Base-by-base conservation (phyloP, 2,888 invertebrate genomes). In the Erpobdella octoculata region DNA sequence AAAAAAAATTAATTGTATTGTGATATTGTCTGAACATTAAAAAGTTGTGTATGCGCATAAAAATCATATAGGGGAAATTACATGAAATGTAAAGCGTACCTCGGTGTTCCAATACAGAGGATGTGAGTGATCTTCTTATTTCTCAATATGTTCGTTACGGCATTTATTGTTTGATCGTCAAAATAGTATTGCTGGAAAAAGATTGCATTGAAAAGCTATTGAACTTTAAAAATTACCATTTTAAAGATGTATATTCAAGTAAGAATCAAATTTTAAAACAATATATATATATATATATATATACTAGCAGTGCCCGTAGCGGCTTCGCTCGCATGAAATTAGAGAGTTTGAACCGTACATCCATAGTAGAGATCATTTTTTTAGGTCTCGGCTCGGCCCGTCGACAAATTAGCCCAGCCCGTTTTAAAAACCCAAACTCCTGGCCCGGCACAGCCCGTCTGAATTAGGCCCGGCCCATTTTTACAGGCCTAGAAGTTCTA, bases 31-130 rank as follows among this genome's bases (percentile, higher is more conserved):
- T n/a, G 6, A 62, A 62, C 28, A 25, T 59, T 21, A 18, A 59
- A 59, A 28, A 2, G 28, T 31, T 5, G 33, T 62, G 62, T 35
- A 8, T 28, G 33, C 1, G n/a, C 31, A 62, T 35, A 31, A 28
- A 62, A 33, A 62, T 31, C 33, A 31, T 4, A 3, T 3, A 21
- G 31, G 28, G 18, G 31, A 61, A 3, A 33, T 61, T 31, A 61
- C 5, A 25, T 28, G 33, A 8, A 21, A 35, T 65, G 18, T 33
- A 2, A 4, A 59, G 41, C 28, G 62, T 73, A 80, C 80, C 80
- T 88, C 0, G 94, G 93, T 1, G 90, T 87, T 15, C 94, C 93
- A 70, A 94, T 87, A 80, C 92, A 92, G n/a, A 94, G 81, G 0
- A 93, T 87, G 81, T 80, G 78, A 6, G 78, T 78, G 36, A 78